phyloP scores from a whole-genome alignment of 2,888 invertebrate species.

The Cantharis rustica region DNA sequence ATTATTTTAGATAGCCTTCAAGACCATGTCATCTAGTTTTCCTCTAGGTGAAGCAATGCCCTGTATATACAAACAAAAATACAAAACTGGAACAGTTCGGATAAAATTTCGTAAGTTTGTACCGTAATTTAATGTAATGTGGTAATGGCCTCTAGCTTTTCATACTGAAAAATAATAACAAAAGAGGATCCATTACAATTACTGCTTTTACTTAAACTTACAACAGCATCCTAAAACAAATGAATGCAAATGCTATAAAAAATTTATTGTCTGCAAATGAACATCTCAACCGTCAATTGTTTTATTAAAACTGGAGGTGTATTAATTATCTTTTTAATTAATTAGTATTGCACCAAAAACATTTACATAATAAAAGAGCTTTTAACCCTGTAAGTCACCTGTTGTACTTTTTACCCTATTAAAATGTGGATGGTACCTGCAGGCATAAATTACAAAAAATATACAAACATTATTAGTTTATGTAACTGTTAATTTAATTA shows the following conservation, averaged over 20 bases:
- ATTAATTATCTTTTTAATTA: not conserved
- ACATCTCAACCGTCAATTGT: not conserved
- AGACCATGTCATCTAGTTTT: not conserved
- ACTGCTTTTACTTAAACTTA: not conserved
- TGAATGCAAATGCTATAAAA: not conserved
- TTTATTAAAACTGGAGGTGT: not conserved
- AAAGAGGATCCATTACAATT: not conserved
- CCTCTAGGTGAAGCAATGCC: not conserved
- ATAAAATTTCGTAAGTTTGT: not conserved
- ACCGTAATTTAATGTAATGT: not conserved
- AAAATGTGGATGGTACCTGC: not conserved
- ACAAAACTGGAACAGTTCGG: not conserved
- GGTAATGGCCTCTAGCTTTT: not conserved
- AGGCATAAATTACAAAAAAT: not conserved
- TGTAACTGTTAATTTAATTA: not conserved
- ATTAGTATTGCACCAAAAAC: not conserved
- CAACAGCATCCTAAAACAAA: not conserved
- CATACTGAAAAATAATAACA: not conserved
- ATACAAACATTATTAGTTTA: not conserved
- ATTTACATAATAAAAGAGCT: not conserved
- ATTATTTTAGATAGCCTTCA: not conserved
- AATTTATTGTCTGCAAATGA: not conserved
- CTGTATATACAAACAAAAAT: not conserved
- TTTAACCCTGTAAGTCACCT: not conserved
- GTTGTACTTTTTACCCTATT: not conserved